phyloP scores from a whole-genome alignment of 2,113 vertebrate genomes.

The Entomyzon cyanotis region DNA sequence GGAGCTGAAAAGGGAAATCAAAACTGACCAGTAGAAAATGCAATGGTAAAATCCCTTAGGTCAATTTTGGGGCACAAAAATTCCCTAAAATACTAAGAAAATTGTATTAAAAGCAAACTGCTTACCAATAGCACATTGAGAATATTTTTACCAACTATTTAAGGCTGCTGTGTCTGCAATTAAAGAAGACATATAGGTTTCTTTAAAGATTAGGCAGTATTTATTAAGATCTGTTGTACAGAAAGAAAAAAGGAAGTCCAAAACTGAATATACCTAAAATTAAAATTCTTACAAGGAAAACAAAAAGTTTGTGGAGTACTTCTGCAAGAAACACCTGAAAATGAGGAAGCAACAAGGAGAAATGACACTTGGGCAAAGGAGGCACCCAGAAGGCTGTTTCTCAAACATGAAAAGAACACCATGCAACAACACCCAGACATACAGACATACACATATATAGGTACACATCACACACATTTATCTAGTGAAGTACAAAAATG shows the following conservation, averaged over 20 bases:
- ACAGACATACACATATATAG: not conserved
- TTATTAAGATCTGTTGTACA: not conserved
- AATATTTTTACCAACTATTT: not conserved
- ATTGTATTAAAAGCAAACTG: not conserved
- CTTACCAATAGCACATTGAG: not conserved
- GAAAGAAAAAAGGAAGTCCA: not conserved
- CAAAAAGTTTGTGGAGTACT: not conserved
- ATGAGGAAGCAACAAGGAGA: not conserved
- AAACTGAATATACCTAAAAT: not conserved
- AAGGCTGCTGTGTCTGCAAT: not conserved
- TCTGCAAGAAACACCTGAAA: not conserved
- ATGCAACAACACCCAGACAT: not conserved
- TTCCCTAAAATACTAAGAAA: not conserved
- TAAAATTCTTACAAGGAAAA: not conserved
- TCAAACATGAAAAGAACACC: not conserved
- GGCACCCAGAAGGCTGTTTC: not conserved
- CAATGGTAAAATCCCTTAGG: not conserved
- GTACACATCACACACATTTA: not conserved
- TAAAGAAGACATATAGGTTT: not conserved
- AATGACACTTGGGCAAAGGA: not conserved
- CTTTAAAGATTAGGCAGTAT: not conserved
- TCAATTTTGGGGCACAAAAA: not conserved
- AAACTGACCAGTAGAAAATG: not conserved
- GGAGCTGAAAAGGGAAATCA: not conserved
- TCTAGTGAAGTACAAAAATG: not conserved